Evolutionary conservation across 2,797 vertebrate species (phyloP), one percentile per base, ranked within the genome.

Genomic region (Girardinus metallicus): DNA sequence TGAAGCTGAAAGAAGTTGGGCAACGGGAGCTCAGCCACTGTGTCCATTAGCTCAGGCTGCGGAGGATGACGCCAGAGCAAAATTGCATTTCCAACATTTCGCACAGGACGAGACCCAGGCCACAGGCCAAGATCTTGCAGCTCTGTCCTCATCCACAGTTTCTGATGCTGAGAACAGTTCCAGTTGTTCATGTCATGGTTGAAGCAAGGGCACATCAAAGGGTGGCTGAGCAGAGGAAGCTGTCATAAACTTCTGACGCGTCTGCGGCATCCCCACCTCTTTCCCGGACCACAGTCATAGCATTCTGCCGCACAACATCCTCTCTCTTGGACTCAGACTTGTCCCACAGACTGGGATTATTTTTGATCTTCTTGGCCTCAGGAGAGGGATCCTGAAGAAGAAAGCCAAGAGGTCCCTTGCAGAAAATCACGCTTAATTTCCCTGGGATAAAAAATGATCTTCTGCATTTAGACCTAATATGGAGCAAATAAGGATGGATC

Each of bases 151-250:
- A 51, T 73, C 72, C 47, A 73, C 11, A 47, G 21, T 34, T 39
- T 73, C 70, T 47, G 70, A 2, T 72, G 70, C 12, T 29, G 70
- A 64, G n/a, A 62, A 34, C 60, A 36, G 60, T 66, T 41, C 23
- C 66, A 43, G 66, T 39, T 70, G 66, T 70, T 70, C 39, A 70
- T 70, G 66, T 70, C 66, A 70, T 41, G 36, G 9, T 68, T 43
- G 18, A 70, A 39, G 39, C 21, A 6, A 12, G 36, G 39, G 36
- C 10, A 41, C 66, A 68, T 36, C 21, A 43, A 43, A 11, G 39
- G 66, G 66, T 43, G 66, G 36, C 66, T 43, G 66, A 43, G 36
- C 36, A 26, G 66, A 70, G 66, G 66, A 43, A 70, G 26, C 66
- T 3, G 39, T 68, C 66, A 36, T 64, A 43, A 43, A 60, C n/a